Evolutionary conservation across 2,888 invertebrate species (phyloP).

Genomic region (Synanthedon myopaeformis): DNA sequence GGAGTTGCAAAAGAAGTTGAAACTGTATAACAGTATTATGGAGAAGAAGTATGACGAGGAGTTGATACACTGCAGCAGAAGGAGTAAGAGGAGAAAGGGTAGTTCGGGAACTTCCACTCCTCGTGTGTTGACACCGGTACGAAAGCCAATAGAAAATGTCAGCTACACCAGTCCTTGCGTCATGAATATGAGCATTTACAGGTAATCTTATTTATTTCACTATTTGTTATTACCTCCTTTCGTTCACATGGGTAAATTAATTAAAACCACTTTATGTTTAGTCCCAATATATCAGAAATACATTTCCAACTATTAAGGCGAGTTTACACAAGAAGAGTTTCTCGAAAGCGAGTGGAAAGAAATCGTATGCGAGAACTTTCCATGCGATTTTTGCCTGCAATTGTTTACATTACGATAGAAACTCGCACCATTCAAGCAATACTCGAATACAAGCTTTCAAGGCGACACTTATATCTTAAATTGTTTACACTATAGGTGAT

Average conservation of each 20-base stretch:
- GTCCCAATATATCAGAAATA: too few relatives aligned
- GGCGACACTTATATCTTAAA: too few relatives aligned
- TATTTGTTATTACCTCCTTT: background rate
- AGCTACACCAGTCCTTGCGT: conserved; percentile 41
- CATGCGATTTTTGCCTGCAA: too few relatives aligned
- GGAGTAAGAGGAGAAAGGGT: conserved; percentile 38
- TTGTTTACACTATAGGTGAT: too few relatives aligned
- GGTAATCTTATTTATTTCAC: conserved; percentile 18
- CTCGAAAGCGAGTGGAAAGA: too few relatives aligned
- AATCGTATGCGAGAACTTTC: too few relatives aligned
- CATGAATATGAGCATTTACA: conserved; percentile 40
- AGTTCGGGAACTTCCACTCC: conserved; percentile 32
- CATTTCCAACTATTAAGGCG: too few relatives aligned
- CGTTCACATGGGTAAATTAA: background rate
- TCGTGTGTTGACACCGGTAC: conserved; percentile 28
- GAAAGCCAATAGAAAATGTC: conserved; percentile 24
- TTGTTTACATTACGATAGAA: too few relatives aligned
- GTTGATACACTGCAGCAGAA: conserved; percentile 71
- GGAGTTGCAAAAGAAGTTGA: conserved; percentile 65
- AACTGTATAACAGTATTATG: conserved; percentile 77
- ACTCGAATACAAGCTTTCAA: too few relatives aligned
- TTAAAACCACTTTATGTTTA: too few relatives aligned
- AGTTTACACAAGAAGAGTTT: too few relatives aligned
- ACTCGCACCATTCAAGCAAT: too few relatives aligned
- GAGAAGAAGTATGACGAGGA: conserved; percentile 79